Percentiles rank a stretch among this genome's conserved stretches.
Evolutionary conservation across 2,113 vertebrate genomes (phyloP).

Genomic region (Rhinolophus sinicus): DNA sequence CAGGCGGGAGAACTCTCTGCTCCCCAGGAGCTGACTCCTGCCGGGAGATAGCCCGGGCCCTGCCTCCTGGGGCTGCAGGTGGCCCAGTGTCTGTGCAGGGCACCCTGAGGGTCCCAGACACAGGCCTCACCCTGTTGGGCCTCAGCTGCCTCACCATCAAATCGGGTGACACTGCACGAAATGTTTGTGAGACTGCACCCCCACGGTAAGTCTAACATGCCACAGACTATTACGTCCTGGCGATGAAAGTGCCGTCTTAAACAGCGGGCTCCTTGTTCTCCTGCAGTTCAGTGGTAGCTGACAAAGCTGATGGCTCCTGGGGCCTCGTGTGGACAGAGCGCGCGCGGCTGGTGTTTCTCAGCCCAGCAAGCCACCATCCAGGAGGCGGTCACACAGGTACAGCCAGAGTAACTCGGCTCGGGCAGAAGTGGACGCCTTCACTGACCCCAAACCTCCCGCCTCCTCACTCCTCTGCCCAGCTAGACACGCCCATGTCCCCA

Average conservation of each 20-base stretch:
- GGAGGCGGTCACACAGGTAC: accelerated
- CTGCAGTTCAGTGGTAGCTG: not conserved
- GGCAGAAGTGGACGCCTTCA: no score
- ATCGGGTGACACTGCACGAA: accelerated
- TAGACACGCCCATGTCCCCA: accelerated
- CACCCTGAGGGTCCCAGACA: not conserved
- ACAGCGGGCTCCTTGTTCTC: accelerated
- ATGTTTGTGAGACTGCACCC: accelerated
- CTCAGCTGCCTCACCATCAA: not conserved
- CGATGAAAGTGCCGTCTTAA: accelerated
- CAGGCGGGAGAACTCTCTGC: not conserved
- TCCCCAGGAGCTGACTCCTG: accelerated
- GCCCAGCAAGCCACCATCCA: accelerated
- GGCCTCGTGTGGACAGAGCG: accelerated
- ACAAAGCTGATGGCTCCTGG: accelerated
- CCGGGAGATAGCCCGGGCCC: not conserved
- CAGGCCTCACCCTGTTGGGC: not conserved
- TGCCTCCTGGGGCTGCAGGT: not conserved
- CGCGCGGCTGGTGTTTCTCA: accelerated
- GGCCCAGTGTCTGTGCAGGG: accelerated
- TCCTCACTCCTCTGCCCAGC: no score
- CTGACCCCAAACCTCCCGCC: accelerated
- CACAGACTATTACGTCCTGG: accelerated
- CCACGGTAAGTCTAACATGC: accelerated
- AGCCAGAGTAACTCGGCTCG: not conserved